Evolutionary conservation across 2,888 invertebrate species (phyloP), one percentile per base, ranked within the genome.

Genomic region (Euphydryas editha): DNA sequence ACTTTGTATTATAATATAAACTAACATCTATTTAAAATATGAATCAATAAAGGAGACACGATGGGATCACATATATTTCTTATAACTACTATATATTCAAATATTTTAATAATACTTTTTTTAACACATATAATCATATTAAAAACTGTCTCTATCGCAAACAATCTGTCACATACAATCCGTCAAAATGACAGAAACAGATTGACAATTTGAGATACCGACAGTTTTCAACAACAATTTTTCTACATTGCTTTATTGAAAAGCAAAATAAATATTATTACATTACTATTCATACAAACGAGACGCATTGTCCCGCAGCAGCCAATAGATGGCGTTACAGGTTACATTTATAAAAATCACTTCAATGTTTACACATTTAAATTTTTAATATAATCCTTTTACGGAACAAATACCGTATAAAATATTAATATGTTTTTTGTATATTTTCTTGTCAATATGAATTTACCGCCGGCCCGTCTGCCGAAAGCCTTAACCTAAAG

Each of bases 31-130:
- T 62, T 70, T 75, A 75, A 73, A 72, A 72, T 75, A 76, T 70
- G 69, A 73, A 74, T 70, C 75, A 72, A 81, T 71, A 78, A 78
- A 82, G 81, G 85, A 84, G 81, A 81, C 84, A 86, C 81, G 75
- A 71, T 76, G 83, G 84, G 83, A 85, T 85, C 84, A 85, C 84
- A 77, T 73, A 81, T 74, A 74, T 72, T 71, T 69, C 21, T 51
- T 58, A 51, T 58, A 51, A 58, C 47, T 56, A 66, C 68, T 70
- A 68, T 49, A 47, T 37, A 64, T 39, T 58, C 47, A 56, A 65
- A 66, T 71, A 71, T 63, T 24, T 64, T 68, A 69, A 59, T 69
- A 71, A 72, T 72, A 72, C 70, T 73, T 68, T 56, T 56, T 65
- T 47, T 60, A 54, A 42, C 24, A 24, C 15, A 37, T 37, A 37